Conservation (phyloP, 2,888 invertebrate genomes). For the Synanthedon tipuliformis region DNA sequence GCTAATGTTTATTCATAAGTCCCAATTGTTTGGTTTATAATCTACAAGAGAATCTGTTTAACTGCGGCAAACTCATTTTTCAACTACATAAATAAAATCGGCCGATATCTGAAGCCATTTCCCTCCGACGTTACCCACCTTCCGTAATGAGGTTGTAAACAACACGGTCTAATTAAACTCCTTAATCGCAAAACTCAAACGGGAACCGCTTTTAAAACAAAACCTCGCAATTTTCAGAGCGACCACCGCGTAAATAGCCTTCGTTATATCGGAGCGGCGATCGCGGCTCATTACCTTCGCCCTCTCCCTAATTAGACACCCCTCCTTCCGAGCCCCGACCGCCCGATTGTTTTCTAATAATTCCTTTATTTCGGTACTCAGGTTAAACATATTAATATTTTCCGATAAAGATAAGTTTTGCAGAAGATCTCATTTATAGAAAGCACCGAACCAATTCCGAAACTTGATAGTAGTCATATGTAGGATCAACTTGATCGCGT, state of each 20-base stretch:
- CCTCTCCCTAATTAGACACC: constrained; percentile 60
- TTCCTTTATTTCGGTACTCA: constrained; percentile 52
- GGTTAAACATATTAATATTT: no score
- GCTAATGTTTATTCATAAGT: constrained; percentile 47
- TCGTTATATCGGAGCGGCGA: constrained; percentile 67
- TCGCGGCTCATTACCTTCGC: constrained; percentile 67
- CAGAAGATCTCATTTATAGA: no score
- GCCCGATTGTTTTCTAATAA: constrained; percentile 66
- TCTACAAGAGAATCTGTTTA: constrained; percentile 45
- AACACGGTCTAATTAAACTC: constrained; percentile 69
- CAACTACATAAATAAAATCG: constrained; percentile 60
- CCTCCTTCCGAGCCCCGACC: constrained; percentile 30
- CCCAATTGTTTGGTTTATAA: constrained; percentile 36
- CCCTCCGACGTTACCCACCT: constrained; percentile 39
- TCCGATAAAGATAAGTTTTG: no score
- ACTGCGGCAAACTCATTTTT: constrained; percentile 57
- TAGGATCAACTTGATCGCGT: no score
- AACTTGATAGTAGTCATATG: no score
- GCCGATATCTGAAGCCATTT: constrained; percentile 58
- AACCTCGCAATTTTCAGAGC: constrained; percentile 66
- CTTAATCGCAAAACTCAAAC: constrained; percentile 70
- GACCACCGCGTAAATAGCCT: constrained; percentile 66
- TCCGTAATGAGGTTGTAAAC: constrained; percentile 69
- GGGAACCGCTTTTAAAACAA: constrained; percentile 69
- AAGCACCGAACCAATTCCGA: no score